These are phyloP conservation scores for Lasioglossum albipes DNA, from an alignment of 1,140 invertebrate genomes.

Conservation along the genomic window DNA sequence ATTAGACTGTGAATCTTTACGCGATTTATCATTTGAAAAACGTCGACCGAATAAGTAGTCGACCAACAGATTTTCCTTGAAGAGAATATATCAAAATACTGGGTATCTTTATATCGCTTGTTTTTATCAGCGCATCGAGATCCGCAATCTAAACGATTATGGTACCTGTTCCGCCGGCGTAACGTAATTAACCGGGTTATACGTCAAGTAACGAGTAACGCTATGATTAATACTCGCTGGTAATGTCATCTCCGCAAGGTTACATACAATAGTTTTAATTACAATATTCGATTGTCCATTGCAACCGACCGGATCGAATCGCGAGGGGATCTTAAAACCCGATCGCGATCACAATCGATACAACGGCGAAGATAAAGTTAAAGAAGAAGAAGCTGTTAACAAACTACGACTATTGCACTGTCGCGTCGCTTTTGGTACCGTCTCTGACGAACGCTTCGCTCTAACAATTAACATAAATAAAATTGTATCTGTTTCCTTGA, in stretches of 20 bases:
- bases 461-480: conserved; percentile 30
- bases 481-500: too few species aligned
- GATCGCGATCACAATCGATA: background rate
- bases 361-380: background rate
- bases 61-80: too few species aligned
- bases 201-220: background rate
- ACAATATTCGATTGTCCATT: background rate
- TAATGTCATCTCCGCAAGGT: conserved; percentile 28
- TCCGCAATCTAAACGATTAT: background rate
- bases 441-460: background rate
- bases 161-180: conserved; percentile 18
- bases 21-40: too few species aligned
- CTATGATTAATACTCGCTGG: conserved; percentile 44
- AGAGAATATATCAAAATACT: too few species aligned
- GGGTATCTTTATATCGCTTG: too few species aligned
- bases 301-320: background rate
- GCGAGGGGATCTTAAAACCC: too few species aligned
- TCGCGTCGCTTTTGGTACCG: conserved; percentile 18
- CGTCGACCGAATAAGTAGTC: too few species aligned
- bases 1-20: too few species aligned
- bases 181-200: conserved; percentile 1
- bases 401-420: background rate
- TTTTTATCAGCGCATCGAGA: too few species aligned
- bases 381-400: background rate
- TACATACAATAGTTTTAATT: background rate